phyloP scores from a whole-genome alignment of 2,797 vertebrate species.

The Melanotaenia boesemani region DNA sequence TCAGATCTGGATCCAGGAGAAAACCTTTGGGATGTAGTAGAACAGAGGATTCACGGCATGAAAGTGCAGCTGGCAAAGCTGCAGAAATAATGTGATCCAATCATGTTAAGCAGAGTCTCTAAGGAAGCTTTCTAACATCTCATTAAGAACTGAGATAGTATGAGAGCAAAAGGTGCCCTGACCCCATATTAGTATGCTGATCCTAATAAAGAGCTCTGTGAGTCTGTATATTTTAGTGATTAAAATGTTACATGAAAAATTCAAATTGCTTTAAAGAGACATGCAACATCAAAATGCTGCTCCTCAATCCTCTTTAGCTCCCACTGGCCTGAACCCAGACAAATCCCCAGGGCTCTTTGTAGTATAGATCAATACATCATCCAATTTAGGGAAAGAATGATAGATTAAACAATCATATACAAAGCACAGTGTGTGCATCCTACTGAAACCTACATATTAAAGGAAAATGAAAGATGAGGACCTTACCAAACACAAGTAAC shows the following conservation, averaged over 20 bases:
- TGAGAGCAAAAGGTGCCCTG: constrained; percentile 2
- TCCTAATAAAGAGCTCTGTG: constrained; percentile 1
- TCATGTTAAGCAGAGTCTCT: constrained; percentile 4
- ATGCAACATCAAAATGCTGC: constrained; percentile 1
- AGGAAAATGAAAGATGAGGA: not conserved
- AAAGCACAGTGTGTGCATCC: not conserved
- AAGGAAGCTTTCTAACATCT: constrained; percentile 3
- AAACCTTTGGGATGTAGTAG: not conserved
- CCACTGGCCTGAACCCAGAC: not conserved
- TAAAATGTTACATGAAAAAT: constrained; percentile 3
- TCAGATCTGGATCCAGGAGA: not conserved
- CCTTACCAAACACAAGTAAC: not conserved
- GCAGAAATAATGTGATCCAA: not conserved
- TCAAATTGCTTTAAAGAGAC: constrained; percentile 8
- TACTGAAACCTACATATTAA: not conserved
- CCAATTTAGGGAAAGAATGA: not conserved
- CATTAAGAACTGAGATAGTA: constrained; percentile 10
- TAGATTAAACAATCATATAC: not conserved
- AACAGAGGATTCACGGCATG: not conserved
- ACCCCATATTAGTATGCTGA: not conserved
- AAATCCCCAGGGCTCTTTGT: not conserved
- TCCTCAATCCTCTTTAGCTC: constrained; percentile 3
- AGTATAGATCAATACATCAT: constrained; percentile 3
- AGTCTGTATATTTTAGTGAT: not conserved
- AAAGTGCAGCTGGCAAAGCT: not conserved